A percentile compares a stretch with the other conserved stretches of the same genome.
phyloP scores from a whole-genome alignment of 1,140 invertebrate species.

The Drosophila kanapiae region DNA sequence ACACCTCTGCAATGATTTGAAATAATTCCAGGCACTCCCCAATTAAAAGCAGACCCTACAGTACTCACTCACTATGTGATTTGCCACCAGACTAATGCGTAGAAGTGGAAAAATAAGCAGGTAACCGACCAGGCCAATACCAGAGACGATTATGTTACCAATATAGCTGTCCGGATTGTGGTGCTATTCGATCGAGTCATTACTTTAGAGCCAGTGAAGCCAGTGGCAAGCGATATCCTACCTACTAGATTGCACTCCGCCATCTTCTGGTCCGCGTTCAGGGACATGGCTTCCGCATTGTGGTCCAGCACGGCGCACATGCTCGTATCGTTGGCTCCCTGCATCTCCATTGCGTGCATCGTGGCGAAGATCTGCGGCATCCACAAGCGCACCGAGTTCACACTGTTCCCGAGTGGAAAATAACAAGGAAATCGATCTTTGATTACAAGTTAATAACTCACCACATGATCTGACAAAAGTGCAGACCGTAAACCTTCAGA shows the following conservation, averaged over 20 bases:
- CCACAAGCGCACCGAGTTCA: constrained; percentile 85
- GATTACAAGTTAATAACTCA: constrained; percentile 1
- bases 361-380: constrained; percentile 87
- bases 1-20: constrained; percentile 39
- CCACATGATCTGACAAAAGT: constrained; percentile 74
- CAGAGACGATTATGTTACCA: constrained; percentile 65
- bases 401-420: constrained; percentile 15
- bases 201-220: constrained; percentile 59
- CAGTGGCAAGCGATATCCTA: constrained; percentile 46
- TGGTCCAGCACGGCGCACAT: constrained; percentile 73
- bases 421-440: not conserved
- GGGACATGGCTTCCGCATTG: constrained; percentile 16
- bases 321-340: constrained; percentile 86
- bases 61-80: constrained; percentile 66
- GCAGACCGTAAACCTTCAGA: constrained; percentile 53
- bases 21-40: not conserved
- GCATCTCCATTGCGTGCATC: constrained; percentile 82
- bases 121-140: constrained; percentile 54
- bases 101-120: constrained; percentile 60
- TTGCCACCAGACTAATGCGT: constrained; percentile 32
- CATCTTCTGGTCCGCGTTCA: not conserved
- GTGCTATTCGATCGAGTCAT: constrained; percentile 45
- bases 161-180: constrained; percentile 41
- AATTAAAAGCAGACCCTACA: no score
- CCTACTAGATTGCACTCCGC: constrained; percentile 68